Evolutionary conservation across 2,888 invertebrate genomes (phyloP).

Genomic region (Dryomyza anilis): DNA sequence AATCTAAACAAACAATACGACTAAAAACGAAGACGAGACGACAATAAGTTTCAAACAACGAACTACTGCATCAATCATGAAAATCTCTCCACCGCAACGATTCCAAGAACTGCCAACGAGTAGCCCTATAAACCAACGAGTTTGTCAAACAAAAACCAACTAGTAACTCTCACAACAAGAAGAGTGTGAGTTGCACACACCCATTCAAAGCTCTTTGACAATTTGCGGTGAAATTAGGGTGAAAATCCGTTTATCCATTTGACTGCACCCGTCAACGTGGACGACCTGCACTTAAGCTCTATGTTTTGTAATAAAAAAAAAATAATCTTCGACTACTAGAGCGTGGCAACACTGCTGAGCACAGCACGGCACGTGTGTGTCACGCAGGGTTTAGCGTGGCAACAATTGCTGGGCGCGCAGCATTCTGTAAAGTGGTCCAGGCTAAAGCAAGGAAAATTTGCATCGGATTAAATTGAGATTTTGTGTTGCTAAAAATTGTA

Average conservation of each 20-base stretch:
- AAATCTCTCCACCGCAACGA: not conserved
- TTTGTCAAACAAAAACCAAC: conserved; percentile 41
- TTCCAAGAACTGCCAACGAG: not conserved
- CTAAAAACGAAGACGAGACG: not conserved
- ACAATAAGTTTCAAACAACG: not conserved
- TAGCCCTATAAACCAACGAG: not conserved
- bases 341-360: not conserved
- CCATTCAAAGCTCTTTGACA: conserved; percentile 7
- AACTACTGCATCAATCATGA: not conserved
- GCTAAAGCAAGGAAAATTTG: not conserved
- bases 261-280: conserved; percentile 23
- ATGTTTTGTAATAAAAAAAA: too few relatives aligned
- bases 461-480: too few relatives aligned
- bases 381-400: conserved; percentile 12
- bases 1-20: not conserved
- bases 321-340: not conserved
- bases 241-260: conserved; percentile 28
- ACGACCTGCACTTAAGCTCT: too few relatives aligned
- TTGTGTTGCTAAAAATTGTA: too few relatives aligned
- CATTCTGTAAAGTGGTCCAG: not conserved
- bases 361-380: conserved; percentile 12
- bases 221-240: conserved; percentile 29
- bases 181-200: conserved; percentile 12
- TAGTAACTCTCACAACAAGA: conserved; percentile 8
- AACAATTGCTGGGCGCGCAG: conserved; percentile 21